Conservation (phyloP, 2,888 invertebrate species). For the Aphelenchoides bicaudatus region DNA sequence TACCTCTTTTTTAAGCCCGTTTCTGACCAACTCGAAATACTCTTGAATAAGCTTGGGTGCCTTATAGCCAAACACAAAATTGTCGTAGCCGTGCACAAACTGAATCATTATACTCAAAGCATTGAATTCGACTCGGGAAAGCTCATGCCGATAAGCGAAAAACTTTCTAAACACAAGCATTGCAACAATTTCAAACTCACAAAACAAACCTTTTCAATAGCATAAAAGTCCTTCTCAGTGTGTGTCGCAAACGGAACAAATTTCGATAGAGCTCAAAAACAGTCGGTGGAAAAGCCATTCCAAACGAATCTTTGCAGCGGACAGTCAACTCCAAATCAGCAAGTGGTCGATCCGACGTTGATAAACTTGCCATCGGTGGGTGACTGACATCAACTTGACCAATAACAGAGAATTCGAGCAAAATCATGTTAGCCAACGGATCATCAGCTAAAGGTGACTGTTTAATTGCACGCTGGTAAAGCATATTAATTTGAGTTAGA, state of each 20-base stretch:
- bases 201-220: conserved; percentile 5
- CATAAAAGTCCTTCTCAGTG: conserved; percentile 3
- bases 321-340: conserved; percentile 7
- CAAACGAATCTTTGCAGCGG: conserved; percentile 1
- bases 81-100: neutral
- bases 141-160: neutral
- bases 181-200: neutral
- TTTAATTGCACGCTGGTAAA: conserved; percentile 9
- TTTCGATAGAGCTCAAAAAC: conserved; percentile 12
- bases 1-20: neutral
- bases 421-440: neutral
- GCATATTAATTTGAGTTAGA: neutral
- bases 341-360: neutral
- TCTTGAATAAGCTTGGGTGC: neutral
- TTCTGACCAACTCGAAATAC: neutral
- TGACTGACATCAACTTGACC: neutral
- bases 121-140: neutral
- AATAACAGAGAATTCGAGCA: conserved; percentile 1
- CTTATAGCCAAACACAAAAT: conserved; percentile 4
- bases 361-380: neutral
- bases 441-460: neutral
- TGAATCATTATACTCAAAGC: neutral
- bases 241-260: conserved; percentile 12
- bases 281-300: neutral
- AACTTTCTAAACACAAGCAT: neutral